These are phyloP conservation scores for Nemapogon koenigi DNA, from an alignment of 2,888 invertebrate genomes.

Conservation along the genomic window DNA sequence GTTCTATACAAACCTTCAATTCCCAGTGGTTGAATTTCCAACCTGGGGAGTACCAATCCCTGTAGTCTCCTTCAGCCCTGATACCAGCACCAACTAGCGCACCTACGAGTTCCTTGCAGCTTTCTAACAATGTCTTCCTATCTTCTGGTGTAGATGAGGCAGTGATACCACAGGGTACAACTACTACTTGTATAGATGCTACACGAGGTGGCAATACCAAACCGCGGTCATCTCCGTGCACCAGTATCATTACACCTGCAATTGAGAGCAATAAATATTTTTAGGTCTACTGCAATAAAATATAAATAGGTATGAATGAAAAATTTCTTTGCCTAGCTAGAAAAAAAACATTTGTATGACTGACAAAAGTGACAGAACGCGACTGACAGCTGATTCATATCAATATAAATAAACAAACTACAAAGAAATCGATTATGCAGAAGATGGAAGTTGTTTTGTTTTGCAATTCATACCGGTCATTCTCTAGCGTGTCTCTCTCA, in stretches of 20 bases:
- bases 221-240: conserved; percentile 97
- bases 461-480: too few species aligned
- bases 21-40: conserved; percentile 99
- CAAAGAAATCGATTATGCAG: too few species aligned
- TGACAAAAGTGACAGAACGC: too few species aligned
- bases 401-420: too few species aligned
- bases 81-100: conserved; percentile 69
- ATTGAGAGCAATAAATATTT: too few species aligned
- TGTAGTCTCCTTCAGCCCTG: conserved; percentile 83
- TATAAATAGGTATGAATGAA: too few species aligned
- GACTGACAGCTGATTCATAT: too few species aligned
- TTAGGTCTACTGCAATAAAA: too few species aligned
- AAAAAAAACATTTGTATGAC: too few species aligned
- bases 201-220: conserved; percentile 94
- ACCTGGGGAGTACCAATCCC: conserved; percentile 97
- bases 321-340: too few species aligned
- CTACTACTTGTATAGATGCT: conserved; percentile 84
- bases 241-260: conserved; percentile 83
- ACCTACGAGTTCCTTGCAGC: conserved; percentile 74
- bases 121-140: conserved; percentile 67
- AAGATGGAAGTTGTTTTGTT: too few species aligned
- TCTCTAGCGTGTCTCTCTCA: too few species aligned
- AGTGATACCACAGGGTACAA: conserved; percentile 97
- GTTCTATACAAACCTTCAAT: conserved; percentile 86
- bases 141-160: conserved; percentile 78